Conservation (phyloP, 1,140 invertebrate genomes). For the Maniola jurtina region DNA sequence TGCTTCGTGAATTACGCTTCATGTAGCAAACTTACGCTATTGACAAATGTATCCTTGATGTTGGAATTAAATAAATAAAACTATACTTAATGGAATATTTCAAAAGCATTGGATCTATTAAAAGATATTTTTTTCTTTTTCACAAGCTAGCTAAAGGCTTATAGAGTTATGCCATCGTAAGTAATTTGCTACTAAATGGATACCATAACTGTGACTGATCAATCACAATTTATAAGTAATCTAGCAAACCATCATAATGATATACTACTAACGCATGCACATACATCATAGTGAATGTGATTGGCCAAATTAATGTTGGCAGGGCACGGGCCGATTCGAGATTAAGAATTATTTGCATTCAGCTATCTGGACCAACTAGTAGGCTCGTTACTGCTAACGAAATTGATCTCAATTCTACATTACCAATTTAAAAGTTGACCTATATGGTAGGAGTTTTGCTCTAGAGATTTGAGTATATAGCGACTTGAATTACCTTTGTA, state of each 20-base stretch:
- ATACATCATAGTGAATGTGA: background rate
- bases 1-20: too few species aligned
- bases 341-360: conserved; percentile 19
- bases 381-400: conserved; percentile 8
- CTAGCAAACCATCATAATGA: conserved; percentile 5
- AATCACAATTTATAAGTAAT: conserved; percentile 14
- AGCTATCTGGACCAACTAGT: conserved; percentile 10
- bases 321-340: conserved; percentile 10
- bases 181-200: conserved; percentile 6
- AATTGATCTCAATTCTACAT: conserved; percentile 18
- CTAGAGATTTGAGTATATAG: background rate
- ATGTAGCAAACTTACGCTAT: too few species aligned
- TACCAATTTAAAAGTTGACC: conserved; percentile 11
- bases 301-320: conserved; percentile 4
- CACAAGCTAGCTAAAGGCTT: background rate
- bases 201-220: conserved; percentile 3
- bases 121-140: too few species aligned
- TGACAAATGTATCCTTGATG: too few species aligned
- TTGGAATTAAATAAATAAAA: too few species aligned
- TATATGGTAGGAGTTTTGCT: background rate
- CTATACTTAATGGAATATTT: too few species aligned
- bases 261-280: background rate
- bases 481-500: too few species aligned
- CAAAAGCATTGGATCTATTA: too few species aligned
- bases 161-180: background rate